Evolutionary conservation across 1,140 invertebrate genomes (phyloP).

Genomic region (Hetaerina americana): DNA sequence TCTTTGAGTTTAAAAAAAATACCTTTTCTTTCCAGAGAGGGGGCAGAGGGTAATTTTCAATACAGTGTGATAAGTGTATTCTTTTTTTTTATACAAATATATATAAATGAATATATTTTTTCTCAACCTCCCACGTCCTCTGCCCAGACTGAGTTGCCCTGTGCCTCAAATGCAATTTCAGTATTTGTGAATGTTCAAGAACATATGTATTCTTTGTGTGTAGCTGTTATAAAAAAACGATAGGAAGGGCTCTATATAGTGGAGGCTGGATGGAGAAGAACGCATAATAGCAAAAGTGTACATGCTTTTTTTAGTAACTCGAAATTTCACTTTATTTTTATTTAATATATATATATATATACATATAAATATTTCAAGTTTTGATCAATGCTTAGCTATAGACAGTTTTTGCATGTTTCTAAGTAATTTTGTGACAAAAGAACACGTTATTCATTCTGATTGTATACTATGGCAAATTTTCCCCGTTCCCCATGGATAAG

Average conservation of each 20-base stretch:
- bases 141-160: background rate
- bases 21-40: background rate
- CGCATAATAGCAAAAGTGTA: background rate
- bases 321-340: slow-evolving; percentile 1
- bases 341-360: slow-evolving; percentile 1
- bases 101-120: slow-evolving; percentile 1
- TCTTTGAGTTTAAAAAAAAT: background rate
- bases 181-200: background rate
- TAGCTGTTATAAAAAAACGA: background rate
- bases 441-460: background rate
- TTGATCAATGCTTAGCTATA: background rate
- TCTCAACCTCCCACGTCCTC: background rate
- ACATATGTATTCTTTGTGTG: background rate
- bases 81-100: background rate
- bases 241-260: background rate
- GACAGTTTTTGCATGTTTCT: background rate
- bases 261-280: background rate
- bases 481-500: background rate
- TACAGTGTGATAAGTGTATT: background rate
- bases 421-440: background rate
- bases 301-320: background rate
- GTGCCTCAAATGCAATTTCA: background rate
- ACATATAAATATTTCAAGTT: slow-evolving; percentile 1
- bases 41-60: background rate
- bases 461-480: background rate